phyloP scores from a whole-genome alignment of 2,113 vertebrate species.

The Sylvia atricapilla region DNA sequence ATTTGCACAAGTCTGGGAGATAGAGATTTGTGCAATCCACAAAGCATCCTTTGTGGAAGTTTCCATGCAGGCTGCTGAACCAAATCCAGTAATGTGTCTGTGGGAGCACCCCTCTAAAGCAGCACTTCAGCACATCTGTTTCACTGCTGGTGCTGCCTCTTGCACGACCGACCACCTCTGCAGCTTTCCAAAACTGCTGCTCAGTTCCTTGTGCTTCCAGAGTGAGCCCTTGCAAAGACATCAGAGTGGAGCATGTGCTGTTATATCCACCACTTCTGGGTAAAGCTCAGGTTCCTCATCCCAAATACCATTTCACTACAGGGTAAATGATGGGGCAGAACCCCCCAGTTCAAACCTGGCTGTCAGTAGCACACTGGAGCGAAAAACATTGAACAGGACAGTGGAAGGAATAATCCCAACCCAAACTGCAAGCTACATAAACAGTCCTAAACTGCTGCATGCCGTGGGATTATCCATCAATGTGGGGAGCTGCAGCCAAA shows the following conservation, averaged over 20 bases:
- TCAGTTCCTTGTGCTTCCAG: not conserved
- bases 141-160: not conserved
- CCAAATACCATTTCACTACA: not conserved
- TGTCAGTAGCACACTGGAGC: not conserved
- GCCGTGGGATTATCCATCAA: not conserved
- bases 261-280: accelerated
- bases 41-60: not conserved
- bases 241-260: not conserved
- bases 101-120: not conserved
- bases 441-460: not conserved
- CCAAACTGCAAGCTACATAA: not conserved
- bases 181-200: not conserved
- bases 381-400: accelerated
- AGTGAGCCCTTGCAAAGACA: not conserved
- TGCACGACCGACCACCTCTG: not conserved
- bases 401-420: not conserved
- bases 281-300: not conserved
- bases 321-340: not conserved
- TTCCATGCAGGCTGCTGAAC: not conserved
- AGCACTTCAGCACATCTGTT: not conserved
- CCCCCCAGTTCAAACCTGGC: not conserved
- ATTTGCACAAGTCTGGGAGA: not conserved
- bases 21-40: not conserved
- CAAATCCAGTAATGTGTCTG: not conserved
- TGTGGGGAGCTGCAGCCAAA: not conserved